Evolutionary conservation across 2,113 vertebrate species (phyloP), one percentile per base, ranked within the genome.

Genomic region (Protomyctophum bolini): DNA sequence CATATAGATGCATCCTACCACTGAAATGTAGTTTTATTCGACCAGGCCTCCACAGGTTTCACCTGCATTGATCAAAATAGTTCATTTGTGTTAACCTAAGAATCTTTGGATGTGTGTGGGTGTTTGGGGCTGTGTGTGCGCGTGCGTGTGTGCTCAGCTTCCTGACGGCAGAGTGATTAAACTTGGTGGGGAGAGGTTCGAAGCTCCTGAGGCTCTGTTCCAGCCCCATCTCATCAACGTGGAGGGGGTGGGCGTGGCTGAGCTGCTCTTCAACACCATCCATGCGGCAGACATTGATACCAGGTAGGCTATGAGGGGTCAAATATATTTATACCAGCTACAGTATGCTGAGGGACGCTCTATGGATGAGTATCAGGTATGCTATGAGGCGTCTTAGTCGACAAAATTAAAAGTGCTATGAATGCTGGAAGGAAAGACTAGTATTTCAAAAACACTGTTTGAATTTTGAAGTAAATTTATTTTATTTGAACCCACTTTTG

Each of bases 201-300:
- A 99, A 91, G 98, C 98, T 61, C 97, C 98, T 0, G 98, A 99
- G 90, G 97, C 98, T 78, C 92, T 99, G 66, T 99, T 99, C 92
- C 98, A 99, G 91, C 98, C 98, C 81, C 98, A 99, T 83, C 94
- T 99, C 92, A 99, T 99, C 93, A 98, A 99, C 0, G 98, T 99
- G 1, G 98, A 99, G 86, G 97, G 98, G 0, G 97, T 98, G 12
- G 98, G 98, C 71, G 97, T 99, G 87, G 98, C 98, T 6, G 98
- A 99, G 72, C 87, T 99, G 82, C 95, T 99, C 85, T 99, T 99
- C 86, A 99, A 99, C 92, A 99, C 98, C 91, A 99, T 99, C 86
- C 96, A 99, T 68, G 98, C 98, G 0, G 98, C 98, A 56, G 98
- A 99, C 80, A 99, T 99, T 33, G 97, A 99, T 77, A 99, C 98